Evolutionary conservation across 2,888 invertebrate genomes (phyloP).

Genomic region (Amorpha juglandis): DNA sequence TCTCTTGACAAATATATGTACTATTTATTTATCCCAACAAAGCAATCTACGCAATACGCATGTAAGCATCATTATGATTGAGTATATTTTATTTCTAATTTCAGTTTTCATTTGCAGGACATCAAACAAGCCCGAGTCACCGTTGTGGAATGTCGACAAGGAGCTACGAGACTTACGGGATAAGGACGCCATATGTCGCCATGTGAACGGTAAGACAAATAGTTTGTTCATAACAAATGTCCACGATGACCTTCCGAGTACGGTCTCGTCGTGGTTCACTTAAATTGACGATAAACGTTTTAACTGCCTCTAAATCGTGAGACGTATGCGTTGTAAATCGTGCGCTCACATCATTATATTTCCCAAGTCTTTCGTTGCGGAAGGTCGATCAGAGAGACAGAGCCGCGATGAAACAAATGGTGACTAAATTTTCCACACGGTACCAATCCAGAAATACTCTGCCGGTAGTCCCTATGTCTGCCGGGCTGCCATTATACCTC

Average conservation of each 20-base stretch:
- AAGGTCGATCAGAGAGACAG: constrained; percentile 66
- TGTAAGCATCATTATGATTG: constrained; percentile 26
- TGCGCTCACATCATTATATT: constrained; percentile 11
- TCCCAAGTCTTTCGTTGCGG: constrained; percentile 54
- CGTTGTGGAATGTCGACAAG: constrained; percentile 73
- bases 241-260: constrained; percentile 38
- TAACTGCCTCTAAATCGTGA: constrained; percentile 42
- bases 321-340: constrained; percentile 39
- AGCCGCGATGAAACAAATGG: constrained; percentile 61
- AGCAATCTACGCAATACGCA: not conserved
- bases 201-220: constrained; percentile 71
- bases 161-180: constrained; percentile 66
- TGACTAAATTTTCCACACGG: constrained; percentile 82
- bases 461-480: constrained; percentile 59
- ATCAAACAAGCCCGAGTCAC: constrained; percentile 75
- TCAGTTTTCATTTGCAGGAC: constrained; percentile 64
- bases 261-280: constrained; percentile 33
- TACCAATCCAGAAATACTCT: constrained; percentile 81
- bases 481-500: constrained; percentile 42
- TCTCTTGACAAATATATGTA: constrained; percentile 15
- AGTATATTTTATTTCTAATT: constrained; percentile 48
- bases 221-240: constrained; percentile 24
- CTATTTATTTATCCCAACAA: not conserved
- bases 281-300: constrained; percentile 45
- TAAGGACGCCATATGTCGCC: constrained; percentile 69